Conservation (phyloP, 2,888 invertebrate species). For the Lasioglossum morio region DNA sequence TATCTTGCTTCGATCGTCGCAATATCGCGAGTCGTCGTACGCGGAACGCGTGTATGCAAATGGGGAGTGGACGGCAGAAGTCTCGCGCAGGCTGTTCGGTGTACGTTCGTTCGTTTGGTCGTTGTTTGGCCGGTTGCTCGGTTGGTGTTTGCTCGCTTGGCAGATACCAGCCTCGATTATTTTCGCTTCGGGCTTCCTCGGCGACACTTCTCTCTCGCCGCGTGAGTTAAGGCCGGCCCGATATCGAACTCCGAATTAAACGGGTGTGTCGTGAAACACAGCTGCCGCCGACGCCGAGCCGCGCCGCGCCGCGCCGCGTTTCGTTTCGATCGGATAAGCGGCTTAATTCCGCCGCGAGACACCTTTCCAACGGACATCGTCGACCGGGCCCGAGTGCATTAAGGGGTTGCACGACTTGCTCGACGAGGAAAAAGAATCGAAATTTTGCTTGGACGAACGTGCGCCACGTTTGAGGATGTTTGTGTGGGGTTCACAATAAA, state of each 20-base stretch:
- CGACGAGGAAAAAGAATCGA: background rate
- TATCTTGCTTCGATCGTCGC: constrained; percentile 39
- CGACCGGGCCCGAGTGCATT: constrained; percentile 30
- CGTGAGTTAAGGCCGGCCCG: constrained; percentile 53
- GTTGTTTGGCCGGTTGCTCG: background rate
- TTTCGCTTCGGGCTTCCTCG: constrained; percentile 43
- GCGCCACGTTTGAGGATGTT: background rate
- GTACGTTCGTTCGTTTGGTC: background rate
- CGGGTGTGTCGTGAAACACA: constrained; percentile 66
- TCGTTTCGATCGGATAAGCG: constrained; percentile 68
- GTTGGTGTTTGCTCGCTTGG: constrained; percentile 26
- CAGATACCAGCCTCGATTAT: constrained; percentile 65
- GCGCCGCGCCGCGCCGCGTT: constrained; percentile 15
- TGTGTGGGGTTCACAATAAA: no score
- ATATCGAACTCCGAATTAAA: constrained; percentile 68
- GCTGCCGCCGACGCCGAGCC: constrained; percentile 55
- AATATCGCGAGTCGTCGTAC: constrained; percentile 35
- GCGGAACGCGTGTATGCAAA: constrained; percentile 52
- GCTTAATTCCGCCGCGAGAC: constrained; percentile 68
- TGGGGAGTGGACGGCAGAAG: constrained; percentile 19
- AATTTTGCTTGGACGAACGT: background rate
- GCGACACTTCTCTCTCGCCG: constrained; percentile 56
- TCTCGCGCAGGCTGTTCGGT: constrained; percentile 32
- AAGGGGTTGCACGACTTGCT: constrained; percentile 14
- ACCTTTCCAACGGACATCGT: constrained; percentile 63